Evolutionary conservation across 2,888 invertebrate genomes (phyloP).

Genomic region (Leptinotarsa tumamoca): DNA sequence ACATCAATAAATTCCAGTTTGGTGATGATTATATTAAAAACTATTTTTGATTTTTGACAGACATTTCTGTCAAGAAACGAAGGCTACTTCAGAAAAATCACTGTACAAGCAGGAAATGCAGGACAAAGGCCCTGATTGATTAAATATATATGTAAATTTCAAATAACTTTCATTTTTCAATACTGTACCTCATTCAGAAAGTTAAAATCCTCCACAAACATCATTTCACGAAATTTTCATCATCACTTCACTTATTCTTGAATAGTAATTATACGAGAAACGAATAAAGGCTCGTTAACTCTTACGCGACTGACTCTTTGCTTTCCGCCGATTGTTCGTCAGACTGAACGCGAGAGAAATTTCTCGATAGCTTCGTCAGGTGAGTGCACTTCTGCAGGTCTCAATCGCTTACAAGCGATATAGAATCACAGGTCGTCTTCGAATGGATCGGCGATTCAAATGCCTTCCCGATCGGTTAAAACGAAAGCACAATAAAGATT

Average conservation of each 20-base stretch:
- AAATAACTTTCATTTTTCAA: not conserved
- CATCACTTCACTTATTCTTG: not conserved
- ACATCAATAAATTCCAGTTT: too few relatives aligned
- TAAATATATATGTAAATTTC: too few relatives aligned
- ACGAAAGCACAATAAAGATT: slow-evolving; percentile 29
- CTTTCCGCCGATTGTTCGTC: not conserved
- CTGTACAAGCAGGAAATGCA: too few relatives aligned
- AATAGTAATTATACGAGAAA: not conserved
- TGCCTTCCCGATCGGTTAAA: slow-evolving; percentile 8
- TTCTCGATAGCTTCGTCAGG: slow-evolving; percentile 22
- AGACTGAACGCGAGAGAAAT: slow-evolving; percentile 28
- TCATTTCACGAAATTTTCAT: not conserved
- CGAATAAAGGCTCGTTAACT: not conserved
- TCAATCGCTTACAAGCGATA: slow-evolving; percentile 16
- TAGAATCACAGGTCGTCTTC: not conserved
- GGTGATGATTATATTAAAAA: too few relatives aligned
- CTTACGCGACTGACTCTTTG: not conserved
- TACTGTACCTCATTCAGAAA: slow-evolving; percentile 13
- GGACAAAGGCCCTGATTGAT: too few relatives aligned
- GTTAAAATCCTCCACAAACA: not conserved
- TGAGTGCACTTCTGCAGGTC: slow-evolving; percentile 32
- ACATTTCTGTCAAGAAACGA: too few relatives aligned
- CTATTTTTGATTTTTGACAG: too few relatives aligned
- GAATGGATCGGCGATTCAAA: slow-evolving; percentile 10
- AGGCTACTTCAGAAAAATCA: too few relatives aligned